Evolutionary conservation across 2,797 vertebrate species (phyloP).

Genomic region (Syngnathus acus): DNA sequence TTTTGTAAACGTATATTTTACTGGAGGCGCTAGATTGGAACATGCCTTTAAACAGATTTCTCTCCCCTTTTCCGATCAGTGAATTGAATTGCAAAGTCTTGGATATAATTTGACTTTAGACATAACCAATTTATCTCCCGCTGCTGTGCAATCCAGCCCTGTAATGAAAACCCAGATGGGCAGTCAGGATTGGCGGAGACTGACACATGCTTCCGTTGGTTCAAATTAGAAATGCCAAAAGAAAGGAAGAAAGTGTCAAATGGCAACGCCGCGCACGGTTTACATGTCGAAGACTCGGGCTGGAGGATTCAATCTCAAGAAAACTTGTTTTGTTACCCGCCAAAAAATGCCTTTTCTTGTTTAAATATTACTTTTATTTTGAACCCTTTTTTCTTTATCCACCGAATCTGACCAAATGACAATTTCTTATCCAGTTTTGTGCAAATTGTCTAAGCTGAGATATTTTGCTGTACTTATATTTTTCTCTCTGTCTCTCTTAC

Average conservation of each 20-base stretch:
- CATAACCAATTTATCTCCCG: constrained; percentile 69
- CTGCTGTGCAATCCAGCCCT: constrained; percentile 42
- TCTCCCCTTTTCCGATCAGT: constrained; percentile 41
- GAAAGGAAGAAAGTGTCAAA: constrained; percentile 63
- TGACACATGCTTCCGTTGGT: constrained; percentile 70
- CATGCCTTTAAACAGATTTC: constrained; percentile 34
- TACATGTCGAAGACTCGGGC: constrained; percentile 49
- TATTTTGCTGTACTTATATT: too few relatives aligned
- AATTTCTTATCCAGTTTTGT: too few relatives aligned
- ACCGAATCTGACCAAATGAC: neutral
- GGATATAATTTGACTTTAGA: constrained; percentile 72
- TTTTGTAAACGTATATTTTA: constrained; percentile 43
- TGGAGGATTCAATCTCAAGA: constrained; percentile 37
- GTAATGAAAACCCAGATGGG: constrained; percentile 60
- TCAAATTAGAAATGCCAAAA: constrained; percentile 75
- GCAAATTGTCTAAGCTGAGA: too few relatives aligned
- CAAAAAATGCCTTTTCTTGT: neutral
- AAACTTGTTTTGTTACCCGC: neutral
- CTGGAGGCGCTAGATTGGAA: constrained; percentile 33
- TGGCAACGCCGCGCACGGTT: constrained; percentile 52
- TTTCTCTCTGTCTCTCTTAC: too few relatives aligned
- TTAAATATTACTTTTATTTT: neutral
- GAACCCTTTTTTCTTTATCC: neutral
- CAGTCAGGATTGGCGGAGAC: constrained; percentile 56
- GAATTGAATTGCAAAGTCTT: constrained; percentile 62